Evolutionary conservation across 2,113 vertebrate genomes (phyloP).

Genomic region (Crypturellus undulatus): DNA sequence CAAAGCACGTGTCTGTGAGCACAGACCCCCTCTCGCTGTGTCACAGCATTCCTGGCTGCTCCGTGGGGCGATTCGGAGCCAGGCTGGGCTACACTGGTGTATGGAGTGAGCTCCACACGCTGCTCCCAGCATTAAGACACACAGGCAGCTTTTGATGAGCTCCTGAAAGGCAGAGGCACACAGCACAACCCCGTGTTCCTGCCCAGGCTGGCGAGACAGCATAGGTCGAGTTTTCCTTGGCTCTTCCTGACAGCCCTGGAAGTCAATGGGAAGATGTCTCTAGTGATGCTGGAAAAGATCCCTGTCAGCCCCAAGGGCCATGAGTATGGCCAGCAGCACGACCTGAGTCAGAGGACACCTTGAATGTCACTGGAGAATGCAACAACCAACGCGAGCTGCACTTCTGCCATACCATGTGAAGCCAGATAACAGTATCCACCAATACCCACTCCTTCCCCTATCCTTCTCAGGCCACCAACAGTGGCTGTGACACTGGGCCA

Average conservation of each 20-base stretch:
- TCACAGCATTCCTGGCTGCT: rapidly evolving
- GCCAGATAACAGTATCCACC: not conserved
- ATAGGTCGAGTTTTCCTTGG: not conserved
- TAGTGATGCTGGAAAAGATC: not conserved
- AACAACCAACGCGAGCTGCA: not conserved
- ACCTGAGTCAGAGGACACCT: not conserved
- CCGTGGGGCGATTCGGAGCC: rapidly evolving
- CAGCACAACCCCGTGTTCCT: not conserved
- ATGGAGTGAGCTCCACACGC: not conserved
- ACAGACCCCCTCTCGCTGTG: not conserved
- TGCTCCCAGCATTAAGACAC: not conserved
- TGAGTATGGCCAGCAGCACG: not conserved
- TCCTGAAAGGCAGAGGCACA: not conserved
- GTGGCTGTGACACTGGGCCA: not conserved
- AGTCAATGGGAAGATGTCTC: not conserved
- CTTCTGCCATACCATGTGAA: not conserved
- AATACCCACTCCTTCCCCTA: not conserved
- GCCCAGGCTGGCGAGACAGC: not conserved
- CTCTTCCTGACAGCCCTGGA: not conserved
- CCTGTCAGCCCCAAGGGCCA: rapidly evolving
- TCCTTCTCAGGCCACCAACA: rapidly evolving
- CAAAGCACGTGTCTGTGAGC: not conserved
- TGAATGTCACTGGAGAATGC: not conserved
- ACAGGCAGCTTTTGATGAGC: not conserved
- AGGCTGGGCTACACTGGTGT: not conserved